phyloP scores from a whole-genome alignment of 2,113 vertebrate species.

The Eptatretus burgeri region DNA sequence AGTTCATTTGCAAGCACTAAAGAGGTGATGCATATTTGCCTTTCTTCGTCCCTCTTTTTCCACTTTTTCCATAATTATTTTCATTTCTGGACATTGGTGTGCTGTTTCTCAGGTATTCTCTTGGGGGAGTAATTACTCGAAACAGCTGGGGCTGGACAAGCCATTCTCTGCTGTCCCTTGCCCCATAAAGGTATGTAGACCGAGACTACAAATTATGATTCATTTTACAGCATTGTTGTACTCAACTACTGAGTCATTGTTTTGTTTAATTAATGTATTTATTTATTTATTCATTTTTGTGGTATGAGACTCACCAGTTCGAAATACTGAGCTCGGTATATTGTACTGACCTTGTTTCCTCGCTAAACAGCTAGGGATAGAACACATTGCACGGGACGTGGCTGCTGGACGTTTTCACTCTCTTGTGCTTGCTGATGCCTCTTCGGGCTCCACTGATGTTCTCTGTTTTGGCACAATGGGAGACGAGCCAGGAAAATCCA shows the following conservation, averaged over 20 bases:
- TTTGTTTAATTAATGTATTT: conserved; percentile 8
- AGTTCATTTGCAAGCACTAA: too few species aligned
- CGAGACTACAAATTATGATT: background rate
- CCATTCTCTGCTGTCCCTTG: conserved; percentile 54
- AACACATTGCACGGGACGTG: conserved; percentile 40
- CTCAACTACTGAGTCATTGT: background rate
- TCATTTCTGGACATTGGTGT: too few species aligned
- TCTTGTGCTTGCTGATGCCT: conserved; percentile 41
- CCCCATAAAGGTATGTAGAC: conserved; percentile 33
- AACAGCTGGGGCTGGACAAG: conserved; percentile 58
- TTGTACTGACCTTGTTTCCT: conserved; percentile 2
- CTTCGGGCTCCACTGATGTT: too few species aligned
- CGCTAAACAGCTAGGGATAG: conserved; percentile 30
- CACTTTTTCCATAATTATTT: too few species aligned
- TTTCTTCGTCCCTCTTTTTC: too few species aligned
- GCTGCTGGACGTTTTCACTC: conserved; percentile 53
- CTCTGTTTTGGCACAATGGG: too few species aligned
- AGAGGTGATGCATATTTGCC: too few species aligned
- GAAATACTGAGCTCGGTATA: background rate
- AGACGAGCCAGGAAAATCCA: too few species aligned
- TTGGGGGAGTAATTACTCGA: conserved; percentile 57
- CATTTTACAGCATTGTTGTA: background rate
- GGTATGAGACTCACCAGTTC: conserved; percentile 7
- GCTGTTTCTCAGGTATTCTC: conserved; percentile 36
- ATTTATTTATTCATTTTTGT: conserved; percentile 11